Evolutionary conservation across 2,888 invertebrate genomes (phyloP).

Genomic region (Drosophila nr. fundita): DNA sequence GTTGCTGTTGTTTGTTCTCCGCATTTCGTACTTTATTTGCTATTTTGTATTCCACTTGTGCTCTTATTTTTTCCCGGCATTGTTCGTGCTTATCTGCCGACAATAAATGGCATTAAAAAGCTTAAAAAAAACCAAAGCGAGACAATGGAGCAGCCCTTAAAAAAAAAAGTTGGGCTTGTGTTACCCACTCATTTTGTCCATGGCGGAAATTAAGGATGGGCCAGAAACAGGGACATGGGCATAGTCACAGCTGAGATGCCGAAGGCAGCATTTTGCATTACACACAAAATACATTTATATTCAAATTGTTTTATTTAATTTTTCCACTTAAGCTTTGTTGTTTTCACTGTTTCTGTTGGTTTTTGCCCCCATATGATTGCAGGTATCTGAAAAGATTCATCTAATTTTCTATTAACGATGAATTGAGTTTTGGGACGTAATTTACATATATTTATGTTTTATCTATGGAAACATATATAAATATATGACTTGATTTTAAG

Average conservation of each 20-base stretch:
- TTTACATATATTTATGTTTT: slow-evolving; percentile 7
- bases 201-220: slow-evolving; percentile 69
- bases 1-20: slow-evolving; percentile 13
- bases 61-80: slow-evolving; percentile 34
- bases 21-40: slow-evolving; percentile 25
- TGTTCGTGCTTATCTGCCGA: slow-evolving; percentile 63
- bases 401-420: slow-evolving; percentile 22
- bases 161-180: background rate
- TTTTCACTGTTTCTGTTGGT: background rate
- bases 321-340: background rate
- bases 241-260: slow-evolving; percentile 36
- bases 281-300: slow-evolving; percentile 61
- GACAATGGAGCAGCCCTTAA: slow-evolving; percentile 42
- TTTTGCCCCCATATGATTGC: slow-evolving; percentile 10
- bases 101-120: slow-evolving; percentile 74
- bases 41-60: slow-evolving; percentile 39
- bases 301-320: slow-evolving; percentile 53
- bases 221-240: slow-evolving; percentile 2
- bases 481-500: background rate
- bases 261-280: slow-evolving; percentile 65
- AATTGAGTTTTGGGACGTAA: background rate
- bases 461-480: background rate
- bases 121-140: slow-evolving; percentile 47
- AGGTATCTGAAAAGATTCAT: slow-evolving; percentile 31
- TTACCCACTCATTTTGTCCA: background rate